Conservation (phyloP, 2,888 invertebrate genomes). For the Torymus aiolomorphi region DNA sequence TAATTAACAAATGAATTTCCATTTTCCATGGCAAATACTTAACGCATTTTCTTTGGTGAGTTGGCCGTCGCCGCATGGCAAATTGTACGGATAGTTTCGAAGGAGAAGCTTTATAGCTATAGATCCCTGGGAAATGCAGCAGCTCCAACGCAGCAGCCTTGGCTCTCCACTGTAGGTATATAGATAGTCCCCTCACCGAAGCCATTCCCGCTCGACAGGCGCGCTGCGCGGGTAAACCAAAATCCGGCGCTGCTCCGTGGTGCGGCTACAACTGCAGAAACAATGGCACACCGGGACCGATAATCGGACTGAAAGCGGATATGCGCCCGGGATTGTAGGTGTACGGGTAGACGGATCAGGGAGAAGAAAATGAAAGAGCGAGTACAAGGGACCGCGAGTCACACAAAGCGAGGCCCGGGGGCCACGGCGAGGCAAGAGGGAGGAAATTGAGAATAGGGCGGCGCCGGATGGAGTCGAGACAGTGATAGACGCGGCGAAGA, state of each 20-base stretch:
- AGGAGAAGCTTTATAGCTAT: neutral
- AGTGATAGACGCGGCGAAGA: constrained; percentile 1
- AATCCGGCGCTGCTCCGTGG: too few species aligned
- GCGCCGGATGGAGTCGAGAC: neutral
- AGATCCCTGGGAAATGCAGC: too few species aligned
- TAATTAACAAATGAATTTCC: too few species aligned
- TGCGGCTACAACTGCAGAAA: too few species aligned
- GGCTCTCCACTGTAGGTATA: too few species aligned
- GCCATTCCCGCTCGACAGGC: neutral
- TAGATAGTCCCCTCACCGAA: too few species aligned
- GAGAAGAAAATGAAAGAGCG: neutral
- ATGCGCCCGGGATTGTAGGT: neutral
- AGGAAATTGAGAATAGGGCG: neutral
- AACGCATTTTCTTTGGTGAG: too few species aligned
- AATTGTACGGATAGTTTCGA: neutral
- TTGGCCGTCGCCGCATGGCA: neutral
- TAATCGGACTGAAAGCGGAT: too few species aligned
- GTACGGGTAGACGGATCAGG: neutral
- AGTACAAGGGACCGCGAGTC: neutral
- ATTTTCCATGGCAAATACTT: too few species aligned
- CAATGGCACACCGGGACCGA: too few species aligned
- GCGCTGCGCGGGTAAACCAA: neutral
- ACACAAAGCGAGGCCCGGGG: neutral
- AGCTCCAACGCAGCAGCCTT: too few species aligned
- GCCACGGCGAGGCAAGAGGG: neutral